Conservation (phyloP, 2,113 vertebrate species). For the Lepus europaeus region DNA sequence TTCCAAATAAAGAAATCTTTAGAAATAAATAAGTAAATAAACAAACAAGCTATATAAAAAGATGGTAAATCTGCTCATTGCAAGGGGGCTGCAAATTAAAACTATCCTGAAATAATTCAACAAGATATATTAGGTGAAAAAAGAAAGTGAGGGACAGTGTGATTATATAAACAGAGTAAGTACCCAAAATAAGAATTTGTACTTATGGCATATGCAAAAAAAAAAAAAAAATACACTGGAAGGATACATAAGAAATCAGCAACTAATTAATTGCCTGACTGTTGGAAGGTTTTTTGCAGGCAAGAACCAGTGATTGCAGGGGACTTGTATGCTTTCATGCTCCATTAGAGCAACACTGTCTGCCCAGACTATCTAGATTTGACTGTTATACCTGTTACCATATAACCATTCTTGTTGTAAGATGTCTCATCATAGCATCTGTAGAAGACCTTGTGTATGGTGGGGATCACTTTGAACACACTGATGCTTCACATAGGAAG, state of each 20-base stretch:
- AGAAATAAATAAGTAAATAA: not conserved
- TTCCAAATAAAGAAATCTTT: too few relatives aligned
- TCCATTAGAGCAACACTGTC: not conserved
- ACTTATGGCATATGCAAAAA: not conserved
- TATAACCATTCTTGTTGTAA: not conserved
- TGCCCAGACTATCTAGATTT: not conserved
- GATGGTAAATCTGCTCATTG: not conserved
- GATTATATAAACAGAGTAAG: not conserved
- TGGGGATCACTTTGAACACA: not conserved
- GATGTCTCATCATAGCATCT: not conserved
- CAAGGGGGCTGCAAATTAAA: conserved; percentile 4
- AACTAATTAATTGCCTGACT: not conserved
- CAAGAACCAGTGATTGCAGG: not conserved
- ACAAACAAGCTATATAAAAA: not conserved
- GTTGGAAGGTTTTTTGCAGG: not conserved
- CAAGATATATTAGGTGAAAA: conserved; percentile 3
- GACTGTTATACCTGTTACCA: not conserved
- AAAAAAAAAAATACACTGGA: not conserved
- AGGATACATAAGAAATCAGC: not conserved
- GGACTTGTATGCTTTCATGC: not conserved
- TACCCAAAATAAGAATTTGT: not conserved
- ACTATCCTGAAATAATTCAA: not conserved
- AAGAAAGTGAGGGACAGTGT: not conserved
- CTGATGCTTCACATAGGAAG: not conserved
- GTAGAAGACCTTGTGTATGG: not conserved